These are phyloP conservation scores for Lochmaea crataegi DNA, from an alignment of 2,888 invertebrate species.

Conservation along the genomic window DNA sequence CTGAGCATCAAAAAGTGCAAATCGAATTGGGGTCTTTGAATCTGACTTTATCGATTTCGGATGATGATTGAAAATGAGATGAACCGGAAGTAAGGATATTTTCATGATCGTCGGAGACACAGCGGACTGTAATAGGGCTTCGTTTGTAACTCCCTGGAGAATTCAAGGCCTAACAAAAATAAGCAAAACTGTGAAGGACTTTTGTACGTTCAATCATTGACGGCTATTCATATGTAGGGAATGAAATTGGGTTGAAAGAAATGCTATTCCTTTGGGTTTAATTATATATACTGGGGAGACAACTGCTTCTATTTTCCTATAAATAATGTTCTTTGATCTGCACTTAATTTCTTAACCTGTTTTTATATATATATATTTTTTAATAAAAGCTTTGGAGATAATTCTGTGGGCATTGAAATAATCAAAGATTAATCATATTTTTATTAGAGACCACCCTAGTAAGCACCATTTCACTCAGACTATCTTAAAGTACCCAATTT, in stretches of 20 bases:
- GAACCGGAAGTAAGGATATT: constrained; percentile 64
- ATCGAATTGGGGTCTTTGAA: constrained; percentile 35
- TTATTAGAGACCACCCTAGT: not conserved
- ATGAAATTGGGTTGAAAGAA: not conserved
- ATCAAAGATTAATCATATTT: not conserved
- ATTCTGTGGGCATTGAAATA: not conserved
- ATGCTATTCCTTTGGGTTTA: not conserved
- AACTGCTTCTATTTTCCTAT: no score
- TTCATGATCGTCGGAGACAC: constrained; percentile 58
- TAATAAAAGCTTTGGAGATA: no score
- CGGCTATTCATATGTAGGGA: not conserved
- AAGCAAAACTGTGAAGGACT: constrained; percentile 18
- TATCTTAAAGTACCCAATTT: not conserved
- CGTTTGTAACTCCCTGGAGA: constrained; percentile 56
- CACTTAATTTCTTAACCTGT: no score
- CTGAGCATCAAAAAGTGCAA: constrained; percentile 13
- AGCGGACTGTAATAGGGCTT: constrained; percentile 57
- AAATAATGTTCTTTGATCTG: not conserved
- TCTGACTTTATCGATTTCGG: constrained; percentile 59
- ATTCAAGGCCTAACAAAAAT: constrained; percentile 23
- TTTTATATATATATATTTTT: no score
- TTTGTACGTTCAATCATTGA: constrained; percentile 3
- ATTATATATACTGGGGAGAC: not conserved
- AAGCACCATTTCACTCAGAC: not conserved
- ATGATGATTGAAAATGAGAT: constrained; percentile 64